Evolutionary conservation across 1,140 invertebrate genomes (phyloP), one percentile per base, ranked within the genome.

Genomic region (Gryllus bimaculatus): DNA sequence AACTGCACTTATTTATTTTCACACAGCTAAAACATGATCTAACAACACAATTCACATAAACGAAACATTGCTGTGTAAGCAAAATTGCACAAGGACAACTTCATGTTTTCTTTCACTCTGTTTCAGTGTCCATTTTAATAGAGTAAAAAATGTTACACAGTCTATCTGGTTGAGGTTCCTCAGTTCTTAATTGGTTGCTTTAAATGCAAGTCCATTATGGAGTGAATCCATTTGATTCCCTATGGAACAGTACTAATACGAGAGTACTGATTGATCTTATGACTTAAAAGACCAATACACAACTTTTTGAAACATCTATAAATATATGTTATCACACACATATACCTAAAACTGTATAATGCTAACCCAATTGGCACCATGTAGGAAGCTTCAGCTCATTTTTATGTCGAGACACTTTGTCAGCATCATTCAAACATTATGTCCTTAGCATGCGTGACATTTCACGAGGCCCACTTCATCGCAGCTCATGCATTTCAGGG

Each of bases 401-500:
- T 18, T 66, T 66, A 66, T 39, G 54, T 66, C 54, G 18, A 66
- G 18, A 66, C 18, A 18, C 18, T 10, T 13, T 10, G 10, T 66
- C 54, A 66, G 18, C 54, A 66, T 18, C 54, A 66, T 66, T 66
- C 54, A 66, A 66, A 66, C 54, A 66, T 3, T 13, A 66, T 66
- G 54, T 66, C 54, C 18, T 47, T 82, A 89, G 85, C 96, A 98
- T 76, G 92, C 89, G 79, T 92, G 92, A 86, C 96, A 98, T 81
- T 91, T 90, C 8, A 98, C 92, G 12, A 98, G 88, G 49, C 96
- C 97, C 13, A 95, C 95, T 87, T 97, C 95, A 84, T 98, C 95
- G 87, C 97, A 98, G 83, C 95, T 95, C 93, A 96, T 97, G 86
- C 97, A 98, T 82, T 96, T 96, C n/a, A 98, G 88, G 1, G 96